Percentiles rank a stretch among this genome's conserved stretches.
phyloP scores from a whole-genome alignment of 2,888 invertebrate genomes.

The Coronaproctus castanopsis region DNA sequence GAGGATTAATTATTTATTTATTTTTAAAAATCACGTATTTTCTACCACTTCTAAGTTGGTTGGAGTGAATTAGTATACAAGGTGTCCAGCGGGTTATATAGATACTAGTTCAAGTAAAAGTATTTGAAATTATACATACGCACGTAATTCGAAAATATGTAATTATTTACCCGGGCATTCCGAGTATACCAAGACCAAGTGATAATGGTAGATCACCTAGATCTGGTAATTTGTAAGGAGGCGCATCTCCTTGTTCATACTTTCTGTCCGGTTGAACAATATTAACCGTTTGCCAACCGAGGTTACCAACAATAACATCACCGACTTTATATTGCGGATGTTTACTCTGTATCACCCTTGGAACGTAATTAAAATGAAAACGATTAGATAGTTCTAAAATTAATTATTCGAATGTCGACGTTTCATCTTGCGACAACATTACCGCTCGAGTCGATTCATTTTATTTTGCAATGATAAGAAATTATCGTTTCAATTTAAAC shows the following conservation, averaged over 20 bases:
- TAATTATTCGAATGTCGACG: not conserved
- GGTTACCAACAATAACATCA: conserved; percentile 36
- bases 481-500: too few species aligned
- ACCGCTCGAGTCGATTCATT: too few species aligned
- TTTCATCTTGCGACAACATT: not conserved
- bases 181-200: conserved; percentile 41
- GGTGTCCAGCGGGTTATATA: too few species aligned
- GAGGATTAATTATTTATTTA: too few species aligned
- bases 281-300: conserved; percentile 48
- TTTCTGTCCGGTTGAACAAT: conserved; percentile 27
- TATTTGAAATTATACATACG: too few species aligned
- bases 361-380: conserved; percentile 21
- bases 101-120: too few species aligned
- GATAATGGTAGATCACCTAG: conserved; percentile 38
- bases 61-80: too few species aligned
- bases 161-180: conserved; percentile 55
- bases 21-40: too few species aligned
- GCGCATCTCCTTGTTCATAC: conserved; percentile 9
- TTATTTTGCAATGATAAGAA: too few species aligned
- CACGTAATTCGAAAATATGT: too few species aligned
- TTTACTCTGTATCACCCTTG: conserved; percentile 44
- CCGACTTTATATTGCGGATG: conserved; percentile 42
- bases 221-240: conserved; percentile 33
- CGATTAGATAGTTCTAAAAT: not conserved
- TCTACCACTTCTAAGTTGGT: too few species aligned